Conservation (phyloP, 2,888 invertebrate genomes). For the Lasioglossum vierecki region DNA sequence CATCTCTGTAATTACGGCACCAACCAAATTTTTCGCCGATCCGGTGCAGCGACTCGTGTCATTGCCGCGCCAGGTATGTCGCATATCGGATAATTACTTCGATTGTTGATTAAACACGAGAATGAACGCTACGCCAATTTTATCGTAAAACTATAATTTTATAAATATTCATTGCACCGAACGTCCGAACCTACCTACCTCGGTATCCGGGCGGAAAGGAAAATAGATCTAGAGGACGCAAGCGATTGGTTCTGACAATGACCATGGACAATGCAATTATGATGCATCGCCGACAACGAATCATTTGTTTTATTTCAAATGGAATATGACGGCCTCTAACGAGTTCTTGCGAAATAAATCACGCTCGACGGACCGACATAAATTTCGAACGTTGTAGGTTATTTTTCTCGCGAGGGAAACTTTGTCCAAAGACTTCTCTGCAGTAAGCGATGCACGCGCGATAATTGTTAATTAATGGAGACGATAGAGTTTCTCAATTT, state of each 20-base stretch:
- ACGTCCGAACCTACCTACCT: not conserved
- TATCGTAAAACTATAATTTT: not conserved
- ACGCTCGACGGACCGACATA: not conserved
- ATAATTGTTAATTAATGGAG: not conserved
- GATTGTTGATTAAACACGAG: not conserved
- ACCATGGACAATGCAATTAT: not conserved
- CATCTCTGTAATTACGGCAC: not conserved
- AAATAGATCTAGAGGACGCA: not conserved
- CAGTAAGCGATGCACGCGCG: not conserved
- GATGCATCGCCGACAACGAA: not conserved
- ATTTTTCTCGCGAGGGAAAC: not conserved
- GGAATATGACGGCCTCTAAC: not conserved
- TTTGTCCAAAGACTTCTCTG: not conserved
- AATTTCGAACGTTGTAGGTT: not conserved
- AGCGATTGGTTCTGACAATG: not conserved
- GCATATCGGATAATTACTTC: constrained; percentile 15
- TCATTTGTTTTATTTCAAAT: not conserved
- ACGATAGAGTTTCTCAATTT: not conserved
- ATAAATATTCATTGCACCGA: constrained; percentile 22
- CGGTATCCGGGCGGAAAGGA: not conserved
- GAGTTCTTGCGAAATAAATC: not conserved
- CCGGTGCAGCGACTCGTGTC: constrained; percentile 3
- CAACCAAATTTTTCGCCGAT: not conserved
- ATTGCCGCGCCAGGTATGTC: not conserved
- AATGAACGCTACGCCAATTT: not conserved